These are phyloP conservation scores for Hypothenemus hampei DNA, from an alignment of 1,140 invertebrate species.

Conservation along the genomic window DNA sequence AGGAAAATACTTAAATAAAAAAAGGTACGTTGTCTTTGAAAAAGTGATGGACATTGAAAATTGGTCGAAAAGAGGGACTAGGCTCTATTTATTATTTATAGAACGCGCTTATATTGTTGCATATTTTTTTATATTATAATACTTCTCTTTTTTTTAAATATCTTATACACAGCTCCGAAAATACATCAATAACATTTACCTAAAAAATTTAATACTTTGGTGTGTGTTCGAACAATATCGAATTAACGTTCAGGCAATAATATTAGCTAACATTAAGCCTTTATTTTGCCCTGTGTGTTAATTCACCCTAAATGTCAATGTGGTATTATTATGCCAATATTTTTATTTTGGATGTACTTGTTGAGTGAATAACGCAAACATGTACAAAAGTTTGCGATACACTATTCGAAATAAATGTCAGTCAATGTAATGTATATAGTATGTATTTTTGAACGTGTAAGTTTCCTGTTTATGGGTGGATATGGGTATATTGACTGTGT, in stretches of 20 bases:
- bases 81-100: slow-evolving; percentile 18
- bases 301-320: too few relatives aligned
- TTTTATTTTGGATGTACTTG: not conserved
- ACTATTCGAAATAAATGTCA: too few relatives aligned
- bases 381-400: not conserved
- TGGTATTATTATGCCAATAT: slow-evolving; percentile 14
- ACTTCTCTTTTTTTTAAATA: slow-evolving; percentile 42
- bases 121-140: slow-evolving; percentile 32
- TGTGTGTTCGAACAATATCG: slow-evolving; percentile 36
- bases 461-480: slow-evolving; percentile 34
- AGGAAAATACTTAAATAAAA: not conserved
- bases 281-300: too few relatives aligned
- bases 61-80: slow-evolving; percentile 34
- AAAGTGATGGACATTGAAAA: too few relatives aligned
- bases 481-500: slow-evolving; percentile 28
- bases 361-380: not conserved
- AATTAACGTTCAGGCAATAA: too few relatives aligned
- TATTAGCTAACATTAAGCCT: too few relatives aligned
- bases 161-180: slow-evolving; percentile 44
- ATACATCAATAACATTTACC: slow-evolving; percentile 45
- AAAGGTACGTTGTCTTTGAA: slow-evolving; percentile 7
- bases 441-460: slow-evolving; percentile 48
- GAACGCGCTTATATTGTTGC: slow-evolving; percentile 20
- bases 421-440: slow-evolving; percentile 19
- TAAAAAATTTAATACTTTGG: slow-evolving; percentile 37